phyloP scores from a whole-genome alignment of 2,113 vertebrate species.

The Glaucidium brasilianum region DNA sequence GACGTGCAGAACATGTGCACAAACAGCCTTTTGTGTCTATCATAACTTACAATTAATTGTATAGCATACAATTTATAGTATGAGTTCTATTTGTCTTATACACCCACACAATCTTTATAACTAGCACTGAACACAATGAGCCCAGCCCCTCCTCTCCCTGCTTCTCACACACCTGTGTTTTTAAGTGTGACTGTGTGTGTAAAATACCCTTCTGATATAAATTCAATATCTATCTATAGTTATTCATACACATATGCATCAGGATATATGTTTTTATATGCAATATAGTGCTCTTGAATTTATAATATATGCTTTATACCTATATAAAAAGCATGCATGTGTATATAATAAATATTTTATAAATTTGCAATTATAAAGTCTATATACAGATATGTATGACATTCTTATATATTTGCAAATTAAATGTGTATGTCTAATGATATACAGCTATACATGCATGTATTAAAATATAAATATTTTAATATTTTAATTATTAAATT shows the following conservation, averaged over 20 bases:
- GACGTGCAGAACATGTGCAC: not conserved
- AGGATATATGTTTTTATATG: not conserved
- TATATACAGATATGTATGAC: not conserved
- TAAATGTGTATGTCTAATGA: not conserved
- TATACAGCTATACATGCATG: not conserved
- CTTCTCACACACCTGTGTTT: not conserved
- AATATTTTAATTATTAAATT: too few relatives aligned
- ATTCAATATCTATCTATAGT: not conserved
- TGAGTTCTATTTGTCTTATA: not conserved
- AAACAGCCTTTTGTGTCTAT: not conserved
- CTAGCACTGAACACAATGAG: not conserved
- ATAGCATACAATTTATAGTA: not conserved
- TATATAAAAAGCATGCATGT: not conserved
- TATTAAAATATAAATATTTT: too few relatives aligned
- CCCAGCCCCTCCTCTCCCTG: not conserved
- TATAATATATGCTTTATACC: not conserved
- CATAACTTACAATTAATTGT: not conserved
- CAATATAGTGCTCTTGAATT: not conserved
- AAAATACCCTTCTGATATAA: not conserved
- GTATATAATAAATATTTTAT: not conserved
- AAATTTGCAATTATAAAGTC: not conserved
- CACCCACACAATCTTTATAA: not conserved
- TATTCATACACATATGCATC: not conserved
- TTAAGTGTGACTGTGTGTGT: not conserved
- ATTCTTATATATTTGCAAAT: not conserved